Evolutionary conservation across 2,113 vertebrate species (phyloP).

Genomic region (Andinoacara biseriatus): DNA sequence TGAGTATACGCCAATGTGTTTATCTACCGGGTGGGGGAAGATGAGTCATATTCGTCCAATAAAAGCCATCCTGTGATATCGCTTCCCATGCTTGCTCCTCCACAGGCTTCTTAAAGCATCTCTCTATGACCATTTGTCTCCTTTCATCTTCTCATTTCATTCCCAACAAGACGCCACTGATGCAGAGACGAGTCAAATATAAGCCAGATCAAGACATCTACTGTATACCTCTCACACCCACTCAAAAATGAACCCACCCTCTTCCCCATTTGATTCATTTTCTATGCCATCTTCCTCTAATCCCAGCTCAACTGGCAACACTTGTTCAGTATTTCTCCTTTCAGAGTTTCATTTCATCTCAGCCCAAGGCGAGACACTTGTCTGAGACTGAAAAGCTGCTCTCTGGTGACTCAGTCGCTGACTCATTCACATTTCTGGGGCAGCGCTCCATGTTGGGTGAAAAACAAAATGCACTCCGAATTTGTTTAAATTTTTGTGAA

Average conservation of each 20-base stretch:
- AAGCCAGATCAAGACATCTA: conserved; percentile 25
- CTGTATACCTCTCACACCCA: neutral
- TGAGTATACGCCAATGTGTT: conserved; percentile 50
- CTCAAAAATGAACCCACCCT: conserved; percentile 11
- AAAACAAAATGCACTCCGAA: neutral
- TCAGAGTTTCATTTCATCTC: conserved; percentile 15
- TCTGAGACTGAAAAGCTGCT: conserved; percentile 30
- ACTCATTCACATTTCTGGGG: conserved; percentile 46
- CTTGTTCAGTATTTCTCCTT: conserved; percentile 15
- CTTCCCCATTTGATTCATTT: neutral
- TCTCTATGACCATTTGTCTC: conserved; percentile 8
- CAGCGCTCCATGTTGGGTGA: neutral
- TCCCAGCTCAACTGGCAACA: neutral
- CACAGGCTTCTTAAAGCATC: conserved; percentile 18
- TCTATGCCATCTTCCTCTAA: neutral
- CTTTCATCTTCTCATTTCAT: conserved; percentile 32
- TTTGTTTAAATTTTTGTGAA: conserved; percentile 10
- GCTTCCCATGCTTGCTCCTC: conserved; percentile 15
- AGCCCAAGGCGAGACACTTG: conserved; percentile 15
- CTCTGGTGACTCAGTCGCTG: conserved; percentile 52
- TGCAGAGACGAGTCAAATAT: conserved; percentile 7
- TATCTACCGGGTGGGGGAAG: conserved; percentile 55
- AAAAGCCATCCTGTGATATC: conserved; percentile 27
- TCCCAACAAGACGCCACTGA: neutral
- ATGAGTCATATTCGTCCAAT: conserved; percentile 60